Evolutionary conservation across 2,113 vertebrate genomes (phyloP), one percentile per base, ranked within the genome.

Genomic region (Odontesthes bonariensis): DNA sequence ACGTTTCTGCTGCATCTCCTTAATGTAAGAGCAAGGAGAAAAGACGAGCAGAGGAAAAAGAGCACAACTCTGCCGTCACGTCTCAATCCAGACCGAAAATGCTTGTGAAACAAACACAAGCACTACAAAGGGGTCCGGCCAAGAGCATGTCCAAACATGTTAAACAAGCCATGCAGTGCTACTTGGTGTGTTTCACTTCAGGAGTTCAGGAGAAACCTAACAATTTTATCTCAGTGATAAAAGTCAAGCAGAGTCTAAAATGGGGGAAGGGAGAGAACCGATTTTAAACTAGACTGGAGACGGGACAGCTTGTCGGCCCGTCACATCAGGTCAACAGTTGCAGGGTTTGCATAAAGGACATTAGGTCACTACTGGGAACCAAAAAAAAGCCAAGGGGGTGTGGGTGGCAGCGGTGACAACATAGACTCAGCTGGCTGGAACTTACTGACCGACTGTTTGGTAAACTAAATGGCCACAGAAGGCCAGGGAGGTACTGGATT

Each of bases 141-240:
- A 69, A 67, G n/a, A 68, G 79, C 85, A 79, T 65, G 79, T 63
- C 83, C 69, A 82, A 83, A 89, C 85, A 75, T 55, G 79, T 82
- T 81, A 75, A 82, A 77, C 57, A 80, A 61, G 69, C 79, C 75
- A 56, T 52, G 55, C 61, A 46, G 62, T 64, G 64, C 74, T 61
- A 83, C 61, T 83, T 82, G 72, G 66, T 70, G 42, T 71, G 31
- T 44, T 87, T n/a, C 23, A 46, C 51, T 60, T 52, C 33, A 73
- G 47, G 71, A 22, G 65, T 55, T 3, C n/a, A n/a, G 6, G 73
- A 69, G 77, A 62, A 84, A 86, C 66, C 38, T 22, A 20, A 88
- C 79, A 89, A 87, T 88, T 88, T 90, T 73, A 73, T 75, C 65
- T 70, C 61, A 63, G 69, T 75, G 73, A 81, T 83, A 79, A 87